These are phyloP conservation scores for Pseudomyrmex gracilis DNA, from an alignment of 1,140 invertebrate genomes.

Conservation along the genomic window DNA sequence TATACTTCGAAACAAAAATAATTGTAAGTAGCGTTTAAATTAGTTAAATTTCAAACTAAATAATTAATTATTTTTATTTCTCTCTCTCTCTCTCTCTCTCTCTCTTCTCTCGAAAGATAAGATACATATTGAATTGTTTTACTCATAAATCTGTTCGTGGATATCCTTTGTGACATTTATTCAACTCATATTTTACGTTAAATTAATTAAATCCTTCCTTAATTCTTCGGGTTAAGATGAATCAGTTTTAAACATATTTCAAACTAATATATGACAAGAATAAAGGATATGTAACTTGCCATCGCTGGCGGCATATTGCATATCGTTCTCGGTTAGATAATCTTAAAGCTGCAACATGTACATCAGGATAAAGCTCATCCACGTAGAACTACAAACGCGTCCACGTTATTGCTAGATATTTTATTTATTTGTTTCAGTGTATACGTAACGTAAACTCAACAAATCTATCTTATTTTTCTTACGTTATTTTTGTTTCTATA, in stretches of 20 bases:
- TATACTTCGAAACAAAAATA: neutral
- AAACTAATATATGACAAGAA: neutral
- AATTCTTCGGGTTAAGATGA: neutral
- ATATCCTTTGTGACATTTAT: neutral
- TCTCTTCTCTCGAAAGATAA: too few species aligned
- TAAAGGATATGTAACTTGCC: neutral
- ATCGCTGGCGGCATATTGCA: neutral
- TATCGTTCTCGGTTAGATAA: neutral
- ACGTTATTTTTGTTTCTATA: too few species aligned
- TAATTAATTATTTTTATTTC: neutral
- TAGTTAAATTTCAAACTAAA: neutral
- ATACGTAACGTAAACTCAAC: neutral
- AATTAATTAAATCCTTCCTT: too few species aligned
- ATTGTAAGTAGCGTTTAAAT: neutral
- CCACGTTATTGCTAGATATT: neutral
- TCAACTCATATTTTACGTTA: neutral
- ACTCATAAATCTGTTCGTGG: neutral
- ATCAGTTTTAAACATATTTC: neutral
- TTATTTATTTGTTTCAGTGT: neutral
- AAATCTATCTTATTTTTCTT: neutral
- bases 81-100: neutral
- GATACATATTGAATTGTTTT: too few species aligned
- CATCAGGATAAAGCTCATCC: neutral
- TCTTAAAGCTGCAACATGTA: constrained; percentile 11
- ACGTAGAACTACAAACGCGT: neutral